phyloP scores from a whole-genome alignment of 2,113 vertebrate genomes.

The Panthera tigris region DNA sequence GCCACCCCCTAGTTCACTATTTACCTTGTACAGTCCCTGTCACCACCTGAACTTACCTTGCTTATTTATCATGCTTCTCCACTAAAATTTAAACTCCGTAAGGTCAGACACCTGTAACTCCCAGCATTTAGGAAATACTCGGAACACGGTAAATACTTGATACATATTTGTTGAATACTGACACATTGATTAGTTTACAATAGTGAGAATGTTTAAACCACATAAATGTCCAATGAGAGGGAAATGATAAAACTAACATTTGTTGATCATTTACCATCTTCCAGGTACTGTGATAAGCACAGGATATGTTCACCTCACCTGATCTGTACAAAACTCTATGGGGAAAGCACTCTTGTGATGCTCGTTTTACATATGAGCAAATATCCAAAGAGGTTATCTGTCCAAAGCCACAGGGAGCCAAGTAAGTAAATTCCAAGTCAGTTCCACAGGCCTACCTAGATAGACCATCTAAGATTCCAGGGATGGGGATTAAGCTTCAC shows the following conservation, averaged over 20 bases:
- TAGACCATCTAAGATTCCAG: not conserved
- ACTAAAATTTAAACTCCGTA: not conserved
- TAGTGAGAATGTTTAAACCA: not conserved
- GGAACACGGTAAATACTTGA: not conserved
- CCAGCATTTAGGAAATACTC: not conserved
- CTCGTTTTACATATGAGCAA: not conserved
- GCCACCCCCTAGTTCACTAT: not conserved
- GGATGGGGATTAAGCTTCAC: not conserved
- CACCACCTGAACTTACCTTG: not conserved
- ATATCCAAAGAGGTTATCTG: not conserved
- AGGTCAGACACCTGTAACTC: not conserved
- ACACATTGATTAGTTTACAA: not conserved
- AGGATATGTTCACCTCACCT: not conserved
- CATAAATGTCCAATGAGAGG: not conserved
- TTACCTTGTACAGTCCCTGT: not conserved
- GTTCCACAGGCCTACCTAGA: no score
- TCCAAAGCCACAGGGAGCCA: not conserved
- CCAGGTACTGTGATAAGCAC: not conserved
- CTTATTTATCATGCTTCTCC: not conserved
- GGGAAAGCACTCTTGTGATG: not conserved
- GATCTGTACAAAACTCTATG: not conserved
- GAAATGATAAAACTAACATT: not conserved
- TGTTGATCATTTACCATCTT: not conserved
- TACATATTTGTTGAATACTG: not conserved
- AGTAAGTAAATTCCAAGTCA: not conserved